Percentiles rank a stretch among this genome's conserved stretches.
These are phyloP conservation scores for Gallinago nigripennis DNA, from an alignment of 2,797 vertebrate species.

Conservation along the genomic window DNA sequence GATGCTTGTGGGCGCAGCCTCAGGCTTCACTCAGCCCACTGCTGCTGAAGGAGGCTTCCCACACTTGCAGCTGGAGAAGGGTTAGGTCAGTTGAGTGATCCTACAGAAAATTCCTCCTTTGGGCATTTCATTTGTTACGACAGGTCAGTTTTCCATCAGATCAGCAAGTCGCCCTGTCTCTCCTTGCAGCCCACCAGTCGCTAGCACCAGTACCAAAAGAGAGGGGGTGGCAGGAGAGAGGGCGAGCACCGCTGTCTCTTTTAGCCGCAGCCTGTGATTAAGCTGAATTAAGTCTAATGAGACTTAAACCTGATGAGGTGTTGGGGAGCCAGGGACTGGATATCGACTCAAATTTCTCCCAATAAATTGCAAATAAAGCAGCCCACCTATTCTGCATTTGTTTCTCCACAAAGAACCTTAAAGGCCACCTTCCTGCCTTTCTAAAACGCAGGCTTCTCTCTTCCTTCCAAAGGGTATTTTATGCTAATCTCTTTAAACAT, in stretches of 20 bases:
- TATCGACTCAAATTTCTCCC: not conserved
- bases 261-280: not conserved
- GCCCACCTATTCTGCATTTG: not conserved
- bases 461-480: not conserved
- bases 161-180: not conserved
- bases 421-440: not conserved
- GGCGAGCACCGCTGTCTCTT: not conserved
- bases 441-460: not conserved
- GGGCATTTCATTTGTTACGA: not conserved
- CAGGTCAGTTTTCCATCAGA: not conserved
- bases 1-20: not conserved
- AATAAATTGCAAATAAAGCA: not conserved
- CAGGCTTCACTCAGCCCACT: not conserved
- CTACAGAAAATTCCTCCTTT: not conserved
- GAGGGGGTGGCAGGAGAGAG: not conserved
- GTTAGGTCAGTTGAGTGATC: not conserved
- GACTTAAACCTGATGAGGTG: not conserved
- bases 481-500: not conserved
- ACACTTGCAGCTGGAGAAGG: not conserved
- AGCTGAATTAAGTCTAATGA: not conserved
- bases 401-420: not conserved
- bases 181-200: not conserved
- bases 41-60: not conserved
- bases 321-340: not conserved
- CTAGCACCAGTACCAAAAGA: not conserved